Conservation (phyloP, 2,797 vertebrate genomes). For the Atherinosoma microstoma region DNA sequence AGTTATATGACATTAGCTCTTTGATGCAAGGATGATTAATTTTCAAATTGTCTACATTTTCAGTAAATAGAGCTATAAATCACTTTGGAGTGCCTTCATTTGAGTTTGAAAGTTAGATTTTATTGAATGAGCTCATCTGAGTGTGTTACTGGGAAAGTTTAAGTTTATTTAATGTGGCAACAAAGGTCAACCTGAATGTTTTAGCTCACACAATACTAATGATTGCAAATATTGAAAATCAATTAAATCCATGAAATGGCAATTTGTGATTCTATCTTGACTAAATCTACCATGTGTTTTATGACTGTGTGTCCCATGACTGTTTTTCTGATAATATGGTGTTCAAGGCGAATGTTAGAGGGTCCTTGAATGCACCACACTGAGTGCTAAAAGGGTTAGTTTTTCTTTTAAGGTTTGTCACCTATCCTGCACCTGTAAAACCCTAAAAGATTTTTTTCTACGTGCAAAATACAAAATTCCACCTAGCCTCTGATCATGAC, state of each 20-base stretch:
- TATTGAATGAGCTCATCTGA: slow-evolving; percentile 7
- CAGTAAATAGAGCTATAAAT: slow-evolving; percentile 49
- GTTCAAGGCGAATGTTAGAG: neutral
- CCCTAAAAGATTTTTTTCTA: neutral
- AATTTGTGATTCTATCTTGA: neutral
- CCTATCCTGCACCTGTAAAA: neutral
- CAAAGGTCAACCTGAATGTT: neutral
- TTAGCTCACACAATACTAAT: neutral
- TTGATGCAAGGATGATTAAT: slow-evolving; percentile 42
- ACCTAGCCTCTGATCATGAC: neutral
- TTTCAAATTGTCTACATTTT: slow-evolving; percentile 38
- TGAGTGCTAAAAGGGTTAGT: neutral
- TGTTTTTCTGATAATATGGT: neutral
- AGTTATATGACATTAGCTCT: slow-evolving; percentile 35
- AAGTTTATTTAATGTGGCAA: neutral
- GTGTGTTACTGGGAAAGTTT: neutral
- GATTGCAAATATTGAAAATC: neutral
- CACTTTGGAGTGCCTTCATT: slow-evolving; percentile 30
- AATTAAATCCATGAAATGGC: neutral
- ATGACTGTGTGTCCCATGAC: neutral
- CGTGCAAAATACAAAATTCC: neutral
- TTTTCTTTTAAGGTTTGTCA: neutral
- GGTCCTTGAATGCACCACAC: neutral
- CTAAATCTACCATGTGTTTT: neutral
- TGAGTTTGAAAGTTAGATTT: slow-evolving; percentile 22